phyloP scores from a whole-genome alignment of 2,797 vertebrate genomes.

The Tragelaphus oryx region DNA sequence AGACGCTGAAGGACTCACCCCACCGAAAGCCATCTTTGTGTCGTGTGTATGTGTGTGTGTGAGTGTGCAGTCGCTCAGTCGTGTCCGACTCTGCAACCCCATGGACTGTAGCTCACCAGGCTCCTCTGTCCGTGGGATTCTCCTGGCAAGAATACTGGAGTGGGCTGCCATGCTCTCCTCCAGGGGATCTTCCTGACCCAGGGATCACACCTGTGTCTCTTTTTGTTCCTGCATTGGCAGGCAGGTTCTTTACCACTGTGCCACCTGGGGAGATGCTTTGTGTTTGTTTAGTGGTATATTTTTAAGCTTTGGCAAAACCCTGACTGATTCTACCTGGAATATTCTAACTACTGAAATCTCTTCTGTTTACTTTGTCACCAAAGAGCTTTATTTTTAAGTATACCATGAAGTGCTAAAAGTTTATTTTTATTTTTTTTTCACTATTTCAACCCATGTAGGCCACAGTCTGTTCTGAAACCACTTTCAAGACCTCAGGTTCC shows the following conservation, averaged over 20 bases:
- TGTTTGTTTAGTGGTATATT: too few species aligned
- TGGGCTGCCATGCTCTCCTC: not conserved
- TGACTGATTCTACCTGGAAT: fast-evolving
- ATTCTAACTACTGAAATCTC: fast-evolving
- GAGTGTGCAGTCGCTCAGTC: not conserved
- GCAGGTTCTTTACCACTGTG: not conserved
- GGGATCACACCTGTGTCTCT: not conserved
- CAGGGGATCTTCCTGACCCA: not conserved
- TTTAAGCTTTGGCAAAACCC: not conserved
- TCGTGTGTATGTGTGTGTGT: not conserved
- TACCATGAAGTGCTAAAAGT: not conserved
- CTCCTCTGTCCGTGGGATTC: not conserved
- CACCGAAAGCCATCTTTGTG: fast-evolving
- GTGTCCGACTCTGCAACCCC: not conserved
- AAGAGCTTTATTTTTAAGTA: fast-evolving
- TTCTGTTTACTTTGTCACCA: not conserved
- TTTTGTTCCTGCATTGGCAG: not conserved
- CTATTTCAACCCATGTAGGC: fast-evolving
- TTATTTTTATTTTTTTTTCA: not conserved
- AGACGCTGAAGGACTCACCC: not conserved
- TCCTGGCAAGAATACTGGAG: not conserved
- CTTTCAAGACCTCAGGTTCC: not conserved
- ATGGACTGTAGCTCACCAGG: fast-evolving
- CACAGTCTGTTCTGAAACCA: not conserved
- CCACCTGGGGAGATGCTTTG: not conserved